Evolutionary conservation across 2,113 vertebrate genomes (phyloP).

Genomic region (Eubucco bourcierii): DNA sequence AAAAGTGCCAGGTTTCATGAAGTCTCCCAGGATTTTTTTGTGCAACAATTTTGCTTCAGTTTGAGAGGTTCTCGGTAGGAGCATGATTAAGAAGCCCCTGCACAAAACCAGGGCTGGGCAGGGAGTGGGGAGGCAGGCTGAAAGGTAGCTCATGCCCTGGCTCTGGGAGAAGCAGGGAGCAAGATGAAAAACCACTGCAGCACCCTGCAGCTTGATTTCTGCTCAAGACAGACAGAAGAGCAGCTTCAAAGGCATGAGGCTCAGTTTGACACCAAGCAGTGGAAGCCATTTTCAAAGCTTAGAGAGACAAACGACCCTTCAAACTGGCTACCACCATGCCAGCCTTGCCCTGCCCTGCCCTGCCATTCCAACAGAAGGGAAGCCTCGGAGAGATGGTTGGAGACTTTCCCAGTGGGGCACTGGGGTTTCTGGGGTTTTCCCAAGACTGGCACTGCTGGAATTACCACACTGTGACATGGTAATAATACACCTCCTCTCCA

Average conservation of each 20-base stretch:
- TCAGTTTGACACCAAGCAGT: conserved; percentile 19
- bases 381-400: not conserved
- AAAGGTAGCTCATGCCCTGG: not conserved
- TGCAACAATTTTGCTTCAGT: not conserved
- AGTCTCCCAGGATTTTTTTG: not conserved
- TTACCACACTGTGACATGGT: not conserved
- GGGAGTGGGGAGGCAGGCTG: not conserved
- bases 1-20: not conserved
- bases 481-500: no score
- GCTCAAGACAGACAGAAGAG: not conserved
- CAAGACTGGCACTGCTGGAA: not conserved
- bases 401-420: not conserved
- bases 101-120: not conserved
- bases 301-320: not conserved
- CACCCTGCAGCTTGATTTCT: conserved; percentile 21
- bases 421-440: not conserved
- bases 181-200: not conserved
- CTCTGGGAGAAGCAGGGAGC: conserved; percentile 8
- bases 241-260: conserved; percentile 36
- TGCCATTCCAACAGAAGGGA: not conserved
- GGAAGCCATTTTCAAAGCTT: not conserved
- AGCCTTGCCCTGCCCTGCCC: not conserved
- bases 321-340: not conserved
- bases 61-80: conserved; percentile 9
- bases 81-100: not conserved